Conservation (phyloP, 2,888 invertebrate genomes). For the Drosophila emarginata region DNA sequence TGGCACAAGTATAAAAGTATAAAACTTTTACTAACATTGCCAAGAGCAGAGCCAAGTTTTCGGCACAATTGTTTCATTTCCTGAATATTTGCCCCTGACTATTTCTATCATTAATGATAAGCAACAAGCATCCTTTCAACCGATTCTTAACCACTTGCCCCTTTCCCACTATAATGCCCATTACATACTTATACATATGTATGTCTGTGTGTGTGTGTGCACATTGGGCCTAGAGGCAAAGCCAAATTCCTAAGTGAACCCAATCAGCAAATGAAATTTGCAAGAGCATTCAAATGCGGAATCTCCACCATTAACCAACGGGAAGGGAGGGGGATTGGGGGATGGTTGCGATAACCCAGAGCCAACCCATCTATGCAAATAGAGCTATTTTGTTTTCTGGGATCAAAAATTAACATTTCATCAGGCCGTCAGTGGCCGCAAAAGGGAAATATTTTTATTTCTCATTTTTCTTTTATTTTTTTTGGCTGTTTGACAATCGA, state of each 20-base stretch:
- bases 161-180: neutral
- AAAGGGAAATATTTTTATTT: neutral
- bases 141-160: neutral
- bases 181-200: neutral
- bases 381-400: conserved; percentile 35
- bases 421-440: conserved; percentile 16
- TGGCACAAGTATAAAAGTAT: neutral
- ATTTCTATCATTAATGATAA: neutral
- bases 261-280: conserved; percentile 12
- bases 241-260: conserved; percentile 6
- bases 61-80: conserved; percentile 2
- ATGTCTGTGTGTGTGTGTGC: neutral
- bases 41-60: neutral
- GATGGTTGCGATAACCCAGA: neutral
- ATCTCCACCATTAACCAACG: neutral
- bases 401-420: conserved; percentile 53
- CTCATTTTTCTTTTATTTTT: neutral
- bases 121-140: neutral
- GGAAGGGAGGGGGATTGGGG: neutral
- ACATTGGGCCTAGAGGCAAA: conserved; percentile 10
- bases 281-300: conserved; percentile 3
- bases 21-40: neutral
- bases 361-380: conserved; percentile 48
- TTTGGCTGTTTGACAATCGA: conserved; percentile 25
- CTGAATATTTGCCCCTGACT: neutral